phyloP scores from a whole-genome alignment of 2,888 invertebrate species.

The Caenorhabditis macrosperma region DNA sequence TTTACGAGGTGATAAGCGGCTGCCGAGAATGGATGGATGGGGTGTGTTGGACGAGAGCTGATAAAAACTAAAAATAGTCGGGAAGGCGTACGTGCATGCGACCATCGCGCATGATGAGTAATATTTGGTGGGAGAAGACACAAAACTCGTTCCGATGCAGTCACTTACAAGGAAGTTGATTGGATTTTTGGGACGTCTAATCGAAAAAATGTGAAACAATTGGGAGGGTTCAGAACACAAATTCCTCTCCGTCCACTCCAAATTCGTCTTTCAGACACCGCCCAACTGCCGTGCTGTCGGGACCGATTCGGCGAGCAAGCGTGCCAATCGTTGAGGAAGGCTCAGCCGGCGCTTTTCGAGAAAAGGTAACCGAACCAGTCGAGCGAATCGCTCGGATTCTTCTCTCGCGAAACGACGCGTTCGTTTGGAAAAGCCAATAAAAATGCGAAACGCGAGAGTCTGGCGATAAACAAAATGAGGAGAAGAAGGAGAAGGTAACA shows the following conservation, averaged over 20 bases:
- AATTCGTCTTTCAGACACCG: conserved; percentile 68
- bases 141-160: neutral
- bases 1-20: conserved; percentile 50
- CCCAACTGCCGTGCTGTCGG: conserved; percentile 71
- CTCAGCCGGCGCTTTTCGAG: conserved; percentile 70
- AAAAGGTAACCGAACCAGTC: conserved; percentile 47
- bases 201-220: too few relatives aligned
- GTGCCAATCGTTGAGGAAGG: conserved; percentile 67
- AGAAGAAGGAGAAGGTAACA: conserved; percentile 3
- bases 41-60: too few relatives aligned
- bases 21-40: neutral
- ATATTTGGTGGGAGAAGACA: too few relatives aligned
- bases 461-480: conserved; percentile 22
- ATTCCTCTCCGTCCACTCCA: too few relatives aligned
- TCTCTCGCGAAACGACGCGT: neutral
- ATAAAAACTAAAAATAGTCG: neutral
- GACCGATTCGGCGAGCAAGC: conserved; percentile 71
- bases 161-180: conserved; percentile 1
- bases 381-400: conserved; percentile 3
- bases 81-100: neutral
- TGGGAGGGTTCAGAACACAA: neutral
- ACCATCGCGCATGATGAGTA: conserved; percentile 27
- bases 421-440: conserved; percentile 35
- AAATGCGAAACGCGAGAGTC: conserved; percentile 9
- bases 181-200: neutral